phyloP scores from a whole-genome alignment of 2,113 vertebrate genomes.

The Nannobrachium achirus region DNA sequence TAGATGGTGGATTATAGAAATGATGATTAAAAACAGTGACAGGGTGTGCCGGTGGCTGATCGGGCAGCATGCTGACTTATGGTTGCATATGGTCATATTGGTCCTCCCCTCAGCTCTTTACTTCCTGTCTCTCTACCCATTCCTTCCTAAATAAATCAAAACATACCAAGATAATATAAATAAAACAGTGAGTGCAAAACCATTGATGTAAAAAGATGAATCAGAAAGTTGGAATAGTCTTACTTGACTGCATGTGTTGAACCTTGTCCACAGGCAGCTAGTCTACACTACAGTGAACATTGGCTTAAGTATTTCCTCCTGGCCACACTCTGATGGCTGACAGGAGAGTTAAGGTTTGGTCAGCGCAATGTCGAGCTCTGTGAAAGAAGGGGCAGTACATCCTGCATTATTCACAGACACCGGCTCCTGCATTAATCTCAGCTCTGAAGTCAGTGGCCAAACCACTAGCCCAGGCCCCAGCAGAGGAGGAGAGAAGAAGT shows the following conservation, averaged over 20 bases:
- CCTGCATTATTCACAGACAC: conserved; percentile 58
- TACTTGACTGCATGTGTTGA: conserved; percentile 11
- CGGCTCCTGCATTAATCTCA: conserved; percentile 36
- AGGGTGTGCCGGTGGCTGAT: no score
- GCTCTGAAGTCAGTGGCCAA: conserved; percentile 33
- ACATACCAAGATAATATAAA: no score
- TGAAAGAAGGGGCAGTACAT: conserved; percentile 19
- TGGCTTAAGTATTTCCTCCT: not conserved
- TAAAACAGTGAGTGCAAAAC: not conserved
- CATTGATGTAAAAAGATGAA: conserved; percentile 20
- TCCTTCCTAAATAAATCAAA: no score
- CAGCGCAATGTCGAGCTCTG: conserved; percentile 24
- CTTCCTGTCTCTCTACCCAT: no score
- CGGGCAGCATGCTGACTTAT: no score
- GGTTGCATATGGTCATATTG: conserved; percentile 18
- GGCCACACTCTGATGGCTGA: not conserved
- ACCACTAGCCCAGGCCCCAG: conserved; percentile 33
- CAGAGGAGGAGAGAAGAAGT: conserved; percentile 7
- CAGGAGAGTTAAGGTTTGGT: conserved; percentile 24
- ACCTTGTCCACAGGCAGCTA: not conserved
- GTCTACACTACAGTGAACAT: conserved; percentile 14
- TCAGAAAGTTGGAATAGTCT: conserved; percentile 5
- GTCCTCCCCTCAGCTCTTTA: no score
- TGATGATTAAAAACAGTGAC: no score
- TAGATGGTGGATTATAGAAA: not conserved